Conservation (phyloP, 2,888 invertebrate genomes). For the Aporophyla nigra region DNA sequence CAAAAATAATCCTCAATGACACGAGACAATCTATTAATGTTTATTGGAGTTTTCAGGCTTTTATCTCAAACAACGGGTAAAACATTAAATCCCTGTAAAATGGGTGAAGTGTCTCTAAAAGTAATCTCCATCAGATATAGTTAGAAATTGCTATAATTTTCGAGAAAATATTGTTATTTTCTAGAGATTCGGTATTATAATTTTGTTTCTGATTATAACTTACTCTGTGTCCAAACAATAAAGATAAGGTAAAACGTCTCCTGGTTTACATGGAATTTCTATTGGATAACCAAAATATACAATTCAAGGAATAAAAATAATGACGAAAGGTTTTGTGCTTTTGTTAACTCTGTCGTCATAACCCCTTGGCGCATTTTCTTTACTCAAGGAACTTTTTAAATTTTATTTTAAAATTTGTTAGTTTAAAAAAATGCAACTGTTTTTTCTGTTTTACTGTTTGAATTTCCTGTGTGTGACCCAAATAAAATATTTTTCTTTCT, state of each 20-base stretch:
- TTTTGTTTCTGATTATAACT: not conserved
- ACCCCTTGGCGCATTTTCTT: too few species aligned
- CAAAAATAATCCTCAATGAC: conserved; percentile 51
- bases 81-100: conserved; percentile 7
- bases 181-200: not conserved
- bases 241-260: not conserved
- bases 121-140: not conserved
- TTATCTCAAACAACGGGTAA: conserved; percentile 28
- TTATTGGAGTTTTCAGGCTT: conserved; percentile 32
- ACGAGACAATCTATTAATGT: conserved; percentile 40
- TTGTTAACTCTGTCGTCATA: too few species aligned
- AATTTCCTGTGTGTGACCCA: too few species aligned
- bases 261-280: too few species aligned
- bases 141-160: not conserved
- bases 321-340: too few species aligned
- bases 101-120: not conserved
- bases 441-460: too few species aligned
- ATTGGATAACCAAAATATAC: too few species aligned
- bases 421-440: too few species aligned
- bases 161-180: not conserved
- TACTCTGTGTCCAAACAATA: not conserved
- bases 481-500: too few species aligned
- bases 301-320: too few species aligned
- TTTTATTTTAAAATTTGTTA: too few species aligned
- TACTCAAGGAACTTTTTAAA: too few species aligned